Conservation (phyloP, 1,140 invertebrate species). For the Bombus impatiens region DNA sequence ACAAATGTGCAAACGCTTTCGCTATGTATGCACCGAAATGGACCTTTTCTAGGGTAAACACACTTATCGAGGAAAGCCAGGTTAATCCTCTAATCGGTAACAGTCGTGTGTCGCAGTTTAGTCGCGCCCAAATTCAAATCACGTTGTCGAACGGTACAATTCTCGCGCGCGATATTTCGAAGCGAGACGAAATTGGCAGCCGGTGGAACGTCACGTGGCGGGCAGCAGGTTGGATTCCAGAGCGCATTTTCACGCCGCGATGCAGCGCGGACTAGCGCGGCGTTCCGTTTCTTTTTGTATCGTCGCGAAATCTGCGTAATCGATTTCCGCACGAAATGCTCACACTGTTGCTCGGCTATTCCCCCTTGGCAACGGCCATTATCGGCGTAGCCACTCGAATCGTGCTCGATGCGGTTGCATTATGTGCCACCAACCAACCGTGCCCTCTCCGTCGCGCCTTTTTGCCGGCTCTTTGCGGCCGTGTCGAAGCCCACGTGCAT, state of each 20-base stretch:
- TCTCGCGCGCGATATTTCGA: neutral
- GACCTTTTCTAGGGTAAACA: no score
- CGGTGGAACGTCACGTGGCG: slow-evolving; percentile 6
- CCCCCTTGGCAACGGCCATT: neutral
- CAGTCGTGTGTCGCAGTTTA: neutral
- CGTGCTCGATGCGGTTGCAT: slow-evolving; percentile 22
- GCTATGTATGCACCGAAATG: no score
- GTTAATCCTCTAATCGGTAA: neutral
- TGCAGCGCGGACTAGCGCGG: neutral
- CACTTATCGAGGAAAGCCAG: neutral
- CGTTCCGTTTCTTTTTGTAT: slow-evolving; percentile 7
- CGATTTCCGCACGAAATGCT: slow-evolving; percentile 46
- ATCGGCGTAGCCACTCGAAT: slow-evolving; percentile 12
- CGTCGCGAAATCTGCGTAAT: slow-evolving; percentile 47
- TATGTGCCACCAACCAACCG: slow-evolving; percentile 23
- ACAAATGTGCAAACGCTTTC: no score
- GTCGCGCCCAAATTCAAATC: neutral
- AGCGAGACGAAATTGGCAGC: neutral
- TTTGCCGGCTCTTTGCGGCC: neutral
- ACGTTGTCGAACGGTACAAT: neutral
- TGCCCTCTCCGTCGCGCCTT: neutral
- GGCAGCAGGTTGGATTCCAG: slow-evolving; percentile 26
- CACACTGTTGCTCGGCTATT: neutral
- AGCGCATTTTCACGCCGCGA: slow-evolving; percentile 43
- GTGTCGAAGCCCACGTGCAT: slow-evolving; percentile 9